Base-by-base conservation (phyloP, 2,888 invertebrate genomes). In the Xanthorhoe designata region DNA sequence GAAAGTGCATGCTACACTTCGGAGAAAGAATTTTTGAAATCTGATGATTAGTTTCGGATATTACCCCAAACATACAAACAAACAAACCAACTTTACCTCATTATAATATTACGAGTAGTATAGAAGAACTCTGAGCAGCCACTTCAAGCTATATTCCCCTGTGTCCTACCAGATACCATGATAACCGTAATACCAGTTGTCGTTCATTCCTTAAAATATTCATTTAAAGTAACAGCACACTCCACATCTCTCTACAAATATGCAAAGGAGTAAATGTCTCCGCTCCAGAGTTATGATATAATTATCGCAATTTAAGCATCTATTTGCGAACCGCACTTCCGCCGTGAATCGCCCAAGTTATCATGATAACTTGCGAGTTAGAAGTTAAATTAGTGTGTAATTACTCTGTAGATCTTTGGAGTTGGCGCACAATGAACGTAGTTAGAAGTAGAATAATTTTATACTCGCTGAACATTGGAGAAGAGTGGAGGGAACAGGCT, bases 271-370 rank as follows among this genome's bases (percentile, higher is more conserved):
- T 55, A 45, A 58, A 68, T 61, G 64, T 59, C 64, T 51, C 58
- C 29, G 49, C 55, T 38, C 61, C 38, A 53, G 54, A 68, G 61
- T 68, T 68, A 68, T 68, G 68, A 68, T 61, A 61, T 68, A 64
- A 68, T 68, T 68, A 68, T 68, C 64, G 55, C 59, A 68, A 64
- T 68, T 64, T 68, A 59, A 59, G 54, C 64, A 68, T 64, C 64
- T 61, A 68, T 64, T 68, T 61, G 64, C 61, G 45, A 54, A 64
- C 68, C 64, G 54, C 61, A 54, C 50, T 38, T 49, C 53, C 62
- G 53, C 49, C 49, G 58, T 59, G 58, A 54, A 59, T 53, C 53
- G 47, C 35, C 32, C 52, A 58, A 66, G 58, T 66, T 66, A 50
- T 54, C 59, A 55, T 42, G 55, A 60, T 64, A 60, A 60, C 55